Base-by-base conservation (phyloP, 2,888 invertebrate species). In the Phengaris alcon region DNA sequence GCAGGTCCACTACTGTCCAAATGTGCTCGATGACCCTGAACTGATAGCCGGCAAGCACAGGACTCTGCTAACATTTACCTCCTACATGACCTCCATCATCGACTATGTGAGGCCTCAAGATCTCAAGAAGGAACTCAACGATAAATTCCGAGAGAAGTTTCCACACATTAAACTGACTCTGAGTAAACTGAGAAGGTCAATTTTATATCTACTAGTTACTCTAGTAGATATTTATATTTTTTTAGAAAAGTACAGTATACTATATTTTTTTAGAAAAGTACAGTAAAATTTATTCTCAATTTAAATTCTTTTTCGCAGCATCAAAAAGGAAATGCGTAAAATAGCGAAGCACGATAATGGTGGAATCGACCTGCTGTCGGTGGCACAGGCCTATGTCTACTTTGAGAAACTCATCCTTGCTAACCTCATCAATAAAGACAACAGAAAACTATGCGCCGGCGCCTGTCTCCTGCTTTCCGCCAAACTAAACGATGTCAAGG, bases 351-450 rank as follows among this genome's bases (percentile, higher is more conserved):
- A 96, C 83, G 97, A 98, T 88, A 95, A 95, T 82, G 96, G 96
- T 77, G 94, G 95, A 74, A 94, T 96, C 76, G 99, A 99, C 91
- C 93, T 98, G 77, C 93, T 99, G 78, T 98, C 98, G 0, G 97
- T 99, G 22, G 99, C 99, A 22, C 98, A 98, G 87, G 97, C 99
- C 0, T 99, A 98, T 86, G 99, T 99, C n/a, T 99, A 98, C 91
- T 99, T 99, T 89, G 99, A 99, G 88, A 98, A 98, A 87, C 94
- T 99, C 75, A 98, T 99, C 81, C 94, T 99, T 74, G 97, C 97
- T 80, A 97, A 97, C 85, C 93, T 98, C 77, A 97, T 99, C 74
- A 98, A 98, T 84, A 99, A 99, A 90, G 96, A 96, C 85, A 99
- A 99, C 86, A 95, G 99, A 70, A 99, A 99, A 90, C 93, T 98